These are phyloP conservation scores for Odontesthes bonariensis DNA, from an alignment of 2,113 vertebrate genomes.

Conservation along the genomic window DNA sequence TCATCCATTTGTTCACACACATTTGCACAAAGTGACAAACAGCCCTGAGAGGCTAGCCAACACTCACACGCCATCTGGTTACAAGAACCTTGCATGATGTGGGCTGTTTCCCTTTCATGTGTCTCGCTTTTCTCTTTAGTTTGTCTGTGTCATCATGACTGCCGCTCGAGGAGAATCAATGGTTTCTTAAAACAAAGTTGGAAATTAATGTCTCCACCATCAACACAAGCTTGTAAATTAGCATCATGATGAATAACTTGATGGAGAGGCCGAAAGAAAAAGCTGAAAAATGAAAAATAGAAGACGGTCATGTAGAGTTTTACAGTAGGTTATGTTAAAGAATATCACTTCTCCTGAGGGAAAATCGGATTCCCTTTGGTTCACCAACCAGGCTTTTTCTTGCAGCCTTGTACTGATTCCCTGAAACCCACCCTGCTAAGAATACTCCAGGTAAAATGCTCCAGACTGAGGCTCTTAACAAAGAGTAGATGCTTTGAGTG, in stretches of 20 bases:
- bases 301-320: conserved; percentile 19
- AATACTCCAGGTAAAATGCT: conserved; percentile 64
- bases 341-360: conserved; percentile 31
- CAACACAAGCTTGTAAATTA: conserved; percentile 34
- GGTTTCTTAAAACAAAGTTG: conserved; percentile 21
- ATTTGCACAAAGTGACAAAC: conserved; percentile 16
- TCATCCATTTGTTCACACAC: conserved; percentile 24
- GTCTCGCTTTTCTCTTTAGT: background rate
- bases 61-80: conserved; percentile 4
- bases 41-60: background rate
- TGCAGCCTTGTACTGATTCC: conserved; percentile 39
- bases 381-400: conserved; percentile 33
- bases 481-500: conserved; percentile 45
- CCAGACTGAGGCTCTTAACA: conserved; percentile 52
- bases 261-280: background rate
- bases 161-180: conserved; percentile 21
- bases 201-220: conserved; percentile 22
- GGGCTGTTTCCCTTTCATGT: conserved; percentile 22
- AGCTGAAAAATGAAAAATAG: conserved; percentile 11
- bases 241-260: conserved; percentile 11
- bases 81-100: background rate
- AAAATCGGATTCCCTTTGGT: conserved; percentile 32
- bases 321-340: conserved; percentile 42
- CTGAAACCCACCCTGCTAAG: conserved; percentile 45
- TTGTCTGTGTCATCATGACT: conserved; percentile 4